Base-by-base conservation (phyloP, 2,113 vertebrate genomes). In the Bufo gargarizans region DNA sequence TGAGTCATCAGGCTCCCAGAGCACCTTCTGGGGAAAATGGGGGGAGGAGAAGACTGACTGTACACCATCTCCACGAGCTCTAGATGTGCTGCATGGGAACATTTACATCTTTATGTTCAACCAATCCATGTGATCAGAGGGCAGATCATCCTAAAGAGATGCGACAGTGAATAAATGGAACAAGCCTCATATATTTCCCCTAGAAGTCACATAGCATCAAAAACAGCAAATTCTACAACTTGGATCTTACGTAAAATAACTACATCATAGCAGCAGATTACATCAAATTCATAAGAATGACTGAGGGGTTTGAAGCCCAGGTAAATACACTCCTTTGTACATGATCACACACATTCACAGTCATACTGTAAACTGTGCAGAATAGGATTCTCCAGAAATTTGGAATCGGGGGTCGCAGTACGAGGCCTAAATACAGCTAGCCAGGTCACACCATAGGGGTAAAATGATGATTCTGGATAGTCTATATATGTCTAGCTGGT, bases 1-100 rank as follows among this genome's bases (percentile, higher is more conserved):
- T 94, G 94, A 95, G 93, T 94, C 94, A 95, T 90, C 92, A 88
- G 90, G 82, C 90, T 93, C 94, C 94, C 91, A 86, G 90, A 92
- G 90, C 91, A 94, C 92, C 93, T 94, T 90, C 91, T 79, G 89
- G 74, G n/a, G 47, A 13, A 76, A 50, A 50, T 20, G 16, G 72
- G 0, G 33, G 80, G 91, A 49, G 86, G 76, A 14, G 33, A 55
- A 76, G 81, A n/a, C 72, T 11, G 72, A 11, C 53, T 53, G 55
- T 53, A 56, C 86, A 56, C 86, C 65, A 61, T 82, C 78, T 74
- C 61, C 55, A 20, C 6, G 22, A 79, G n/a, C 6, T 77, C 61
- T 43, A 4, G 8, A 33, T 20, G 43, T 8, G 17, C 45, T 20
- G 14, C 45, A 87, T n/a, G 11, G 69, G 43, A 77, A 59, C 33